Evolutionary conservation across 2,888 invertebrate species (phyloP), one percentile per base, ranked within the genome.

Genomic region (Horisme vitalbata): DNA sequence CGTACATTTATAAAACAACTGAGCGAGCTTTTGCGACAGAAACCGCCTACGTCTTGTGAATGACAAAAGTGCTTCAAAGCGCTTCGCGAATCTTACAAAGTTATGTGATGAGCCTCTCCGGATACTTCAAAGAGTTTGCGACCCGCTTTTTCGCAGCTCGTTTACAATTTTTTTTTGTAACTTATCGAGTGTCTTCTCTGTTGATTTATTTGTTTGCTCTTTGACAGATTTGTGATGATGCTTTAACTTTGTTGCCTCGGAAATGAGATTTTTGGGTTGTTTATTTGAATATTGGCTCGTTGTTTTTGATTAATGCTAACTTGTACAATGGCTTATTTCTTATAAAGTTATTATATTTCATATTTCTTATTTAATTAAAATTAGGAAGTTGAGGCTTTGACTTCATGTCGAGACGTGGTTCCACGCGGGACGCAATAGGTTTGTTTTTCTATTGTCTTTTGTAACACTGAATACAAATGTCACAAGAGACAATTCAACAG

Each of bases 101-200:
- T 75, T 74, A 68, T 66, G 61, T 66, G 69, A 75, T 64, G 73
- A 66, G 68, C 61, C 61, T 44, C 58, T 55, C 54, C 44, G 18
- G 6, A 18, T 4, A 60, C 67, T 67, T 74, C 68, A 71, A 71
- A 75, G 65, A 55, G 53, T 51, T 51, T 63, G 51, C 60, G 65
- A 63, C 59, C 62, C 59, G 59, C 56, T 65, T 68, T 68, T 68
- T 65, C 60, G 58, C 65, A 62, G 61, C 57, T 65, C 58, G 60
- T 61, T 61, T 62, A 37, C 44, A 52, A 57, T 37, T 39, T 44
- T 44, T 48, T 37, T 33, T 38, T 31, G 33, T 20, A 30, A 28
- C 28, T 44, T 44, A 41, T 44, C 38, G 45, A 48, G 47, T 54
- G 47, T 43, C 41, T 28, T 34, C 43, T 45, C 41, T 45, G 21